Evolutionary conservation across 2,113 vertebrate genomes (phyloP).

Genomic region (Syngnathus typhle): DNA sequence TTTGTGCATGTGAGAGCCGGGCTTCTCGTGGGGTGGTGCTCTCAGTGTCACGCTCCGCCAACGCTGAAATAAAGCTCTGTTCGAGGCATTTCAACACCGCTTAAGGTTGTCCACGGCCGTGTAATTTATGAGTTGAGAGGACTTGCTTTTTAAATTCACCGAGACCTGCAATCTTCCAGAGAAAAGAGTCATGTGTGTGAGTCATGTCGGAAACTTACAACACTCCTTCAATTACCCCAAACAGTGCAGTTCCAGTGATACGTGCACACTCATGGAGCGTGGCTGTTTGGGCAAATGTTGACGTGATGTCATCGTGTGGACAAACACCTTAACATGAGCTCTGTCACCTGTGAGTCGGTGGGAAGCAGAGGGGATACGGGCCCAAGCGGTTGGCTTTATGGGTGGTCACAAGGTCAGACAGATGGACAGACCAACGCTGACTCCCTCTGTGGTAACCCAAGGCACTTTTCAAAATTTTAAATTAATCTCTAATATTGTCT

Average conservation of each 20-base stretch:
- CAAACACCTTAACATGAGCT: conserved; percentile 35
- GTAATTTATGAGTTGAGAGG: conserved; percentile 72
- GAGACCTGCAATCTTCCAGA: conserved; percentile 60
- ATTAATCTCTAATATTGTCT: neutral
- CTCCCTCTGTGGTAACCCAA: neutral
- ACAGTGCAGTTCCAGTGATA: conserved; percentile 45
- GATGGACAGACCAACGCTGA: neutral
- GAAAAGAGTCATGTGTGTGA: conserved; percentile 57
- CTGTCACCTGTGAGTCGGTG: conserved; percentile 47
- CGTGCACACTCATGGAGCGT: conserved; percentile 18
- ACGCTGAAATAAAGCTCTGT: conserved; percentile 73
- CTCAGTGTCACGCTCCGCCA: conserved; percentile 67
- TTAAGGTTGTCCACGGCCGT: conserved; percentile 70
- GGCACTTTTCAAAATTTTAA: neutral
- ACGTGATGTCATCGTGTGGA: conserved; percentile 30
- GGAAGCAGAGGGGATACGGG: conserved; percentile 16
- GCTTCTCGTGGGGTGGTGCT: conserved; percentile 66
- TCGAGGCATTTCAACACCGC: conserved; percentile 73
- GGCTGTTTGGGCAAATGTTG: conserved; percentile 30
- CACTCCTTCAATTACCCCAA: conserved; percentile 65
- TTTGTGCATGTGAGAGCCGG: conserved; percentile 55
- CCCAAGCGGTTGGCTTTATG: conserved; percentile 34
- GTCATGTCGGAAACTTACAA: conserved; percentile 70
- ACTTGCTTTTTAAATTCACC: conserved; percentile 62
- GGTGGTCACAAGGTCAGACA: conserved; percentile 51